These are phyloP conservation scores for Centropristis striata DNA, from an alignment of 2,113 vertebrate species.

Conservation along the genomic window DNA sequence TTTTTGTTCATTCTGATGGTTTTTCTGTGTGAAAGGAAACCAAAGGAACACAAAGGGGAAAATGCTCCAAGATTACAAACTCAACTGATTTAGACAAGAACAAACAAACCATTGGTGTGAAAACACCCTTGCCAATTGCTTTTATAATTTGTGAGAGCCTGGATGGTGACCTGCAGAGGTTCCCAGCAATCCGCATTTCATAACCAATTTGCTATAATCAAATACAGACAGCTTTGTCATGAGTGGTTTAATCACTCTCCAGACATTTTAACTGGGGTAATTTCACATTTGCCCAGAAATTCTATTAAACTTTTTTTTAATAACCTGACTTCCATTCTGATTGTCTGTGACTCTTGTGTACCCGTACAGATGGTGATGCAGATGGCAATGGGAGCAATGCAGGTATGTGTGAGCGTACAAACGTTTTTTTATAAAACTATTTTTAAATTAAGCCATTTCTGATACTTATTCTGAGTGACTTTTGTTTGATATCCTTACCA, in stretches of 20 bases:
- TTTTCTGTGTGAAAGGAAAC: no score
- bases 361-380: slow-evolving; percentile 84
- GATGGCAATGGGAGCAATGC: slow-evolving; percentile 84
- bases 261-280: slow-evolving; percentile 31
- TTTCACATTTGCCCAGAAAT: slow-evolving; percentile 22
- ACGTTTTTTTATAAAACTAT: no score
- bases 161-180: slow-evolving; percentile 31
- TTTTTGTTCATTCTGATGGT: no score
- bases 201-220: neutral
- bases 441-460: slow-evolving; percentile 40
- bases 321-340: slow-evolving; percentile 72
- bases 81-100: no score
- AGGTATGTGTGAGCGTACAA: slow-evolving; percentile 63
- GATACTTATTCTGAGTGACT: slow-evolving; percentile 49
- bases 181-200: slow-evolving; percentile 8
- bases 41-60: no score
- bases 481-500: slow-evolving; percentile 33
- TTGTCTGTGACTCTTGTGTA: slow-evolving; percentile 80
- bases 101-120: no score
- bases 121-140: neutral
- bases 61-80: no score
- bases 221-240: slow-evolving; percentile 22
- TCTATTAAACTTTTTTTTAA: slow-evolving; percentile 28
- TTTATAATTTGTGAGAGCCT: neutral
- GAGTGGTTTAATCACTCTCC: slow-evolving; percentile 29